phyloP scores from a whole-genome alignment of 2,797 vertebrate genomes.

The Lophius americanus region DNA sequence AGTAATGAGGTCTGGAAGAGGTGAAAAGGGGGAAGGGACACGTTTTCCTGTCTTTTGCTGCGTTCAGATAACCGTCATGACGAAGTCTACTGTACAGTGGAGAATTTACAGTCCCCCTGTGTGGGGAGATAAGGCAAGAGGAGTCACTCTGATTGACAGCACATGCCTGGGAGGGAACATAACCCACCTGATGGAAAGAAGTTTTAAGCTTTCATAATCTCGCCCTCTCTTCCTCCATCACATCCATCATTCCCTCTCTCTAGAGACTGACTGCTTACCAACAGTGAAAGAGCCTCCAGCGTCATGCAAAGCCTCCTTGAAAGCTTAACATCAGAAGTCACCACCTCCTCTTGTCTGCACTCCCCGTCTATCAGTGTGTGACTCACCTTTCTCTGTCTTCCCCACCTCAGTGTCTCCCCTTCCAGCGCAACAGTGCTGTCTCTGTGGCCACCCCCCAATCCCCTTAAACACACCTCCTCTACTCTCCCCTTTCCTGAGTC shows the following conservation, averaged over 20 bases:
- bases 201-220: slow-evolving; percentile 60
- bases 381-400: slow-evolving; percentile 54
- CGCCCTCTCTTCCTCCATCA: slow-evolving; percentile 50
- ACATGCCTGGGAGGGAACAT: slow-evolving; percentile 67
- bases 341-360: slow-evolving; percentile 29
- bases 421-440: slow-evolving; percentile 84
- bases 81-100: slow-evolving; percentile 81
- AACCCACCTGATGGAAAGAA: slow-evolving; percentile 68
- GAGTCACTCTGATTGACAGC: slow-evolving; percentile 77
- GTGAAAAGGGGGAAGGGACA: slow-evolving; percentile 42
- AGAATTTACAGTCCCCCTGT: slow-evolving; percentile 79
- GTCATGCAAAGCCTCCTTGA: slow-evolving; percentile 26
- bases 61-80: slow-evolving; percentile 83
- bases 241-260: slow-evolving; percentile 54
- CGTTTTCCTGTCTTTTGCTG: slow-evolving; percentile 73
- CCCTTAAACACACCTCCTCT: slow-evolving; percentile 68
- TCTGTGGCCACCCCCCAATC: slow-evolving; percentile 78
- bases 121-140: slow-evolving; percentile 80
- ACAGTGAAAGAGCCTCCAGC: slow-evolving; percentile 17
- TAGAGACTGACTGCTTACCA: slow-evolving; percentile 29
- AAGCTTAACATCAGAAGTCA: slow-evolving; percentile 30
- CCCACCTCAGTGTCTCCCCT: slow-evolving; percentile 61
- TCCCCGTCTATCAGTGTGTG: slow-evolving; percentile 35
- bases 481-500: slow-evolving; percentile 79
- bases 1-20: slow-evolving; percentile 44